Evolutionary conservation across 1,140 invertebrate species (phyloP), one percentile per base, ranked within the genome.

Genomic region (Drosophila punjabiensis): DNA sequence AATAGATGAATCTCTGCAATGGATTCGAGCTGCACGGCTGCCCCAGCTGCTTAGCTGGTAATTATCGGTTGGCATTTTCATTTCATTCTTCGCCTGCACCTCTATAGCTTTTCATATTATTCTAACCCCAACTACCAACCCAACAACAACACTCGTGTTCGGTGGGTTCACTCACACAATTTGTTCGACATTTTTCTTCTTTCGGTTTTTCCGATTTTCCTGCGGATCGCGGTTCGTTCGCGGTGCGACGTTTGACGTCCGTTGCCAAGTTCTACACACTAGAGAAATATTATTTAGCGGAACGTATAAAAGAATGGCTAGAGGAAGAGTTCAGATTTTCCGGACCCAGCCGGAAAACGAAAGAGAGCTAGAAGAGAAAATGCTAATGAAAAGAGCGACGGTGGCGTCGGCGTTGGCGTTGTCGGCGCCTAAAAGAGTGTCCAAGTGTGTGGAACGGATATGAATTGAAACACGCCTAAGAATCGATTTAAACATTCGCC

Each of bases 191-290:
- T 89, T 90, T 83, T 76, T 68, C 30, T 39, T 24, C 35, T 39
- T 58, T 56, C 35, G 55, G 35, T 24, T 28, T 65, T 63, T 70
- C 24, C 50, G 37, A 13, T 76, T 59, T 53, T 76, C 76, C 66
- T 58, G 55, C 66, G 67, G 73, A 80, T 76, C 56, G 56, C 56
- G 56, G 35, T 45, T 67, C 64, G 64, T 50, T 81, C 76, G 83
- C 76, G 69, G 73, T 83, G 84, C 76, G 76, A 70, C 81, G 80
- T 78, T 76, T 52, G 82, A 65, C 77, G 73, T 76, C 81, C 86
- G 86, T 82, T 90, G 86, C 86, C 86, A 90, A 90, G 79, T 85
- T 90, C 84, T 89, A 79, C 81, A 90, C 86, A 82, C 83, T 83
- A 88, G 84, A 69, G 80, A 89, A 90, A 81, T 89, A 89, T 81